These are phyloP conservation scores for Eumaeus atala DNA, from an alignment of 1,140 invertebrate species.

Conservation along the genomic window DNA sequence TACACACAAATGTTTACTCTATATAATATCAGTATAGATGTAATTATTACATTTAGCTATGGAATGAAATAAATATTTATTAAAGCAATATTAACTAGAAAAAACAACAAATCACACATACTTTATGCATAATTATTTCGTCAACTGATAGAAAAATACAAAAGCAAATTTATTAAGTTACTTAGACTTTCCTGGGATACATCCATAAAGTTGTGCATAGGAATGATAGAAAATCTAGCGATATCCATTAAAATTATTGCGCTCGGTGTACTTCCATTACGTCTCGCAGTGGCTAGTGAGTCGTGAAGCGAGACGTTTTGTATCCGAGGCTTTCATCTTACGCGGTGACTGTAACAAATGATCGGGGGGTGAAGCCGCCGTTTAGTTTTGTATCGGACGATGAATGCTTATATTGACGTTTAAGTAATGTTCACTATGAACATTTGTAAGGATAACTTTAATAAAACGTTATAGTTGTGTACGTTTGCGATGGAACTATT, in stretches of 20 bases:
- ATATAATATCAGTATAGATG: no score
- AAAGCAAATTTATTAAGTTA: no score
- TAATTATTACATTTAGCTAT: no score
- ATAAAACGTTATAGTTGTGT: not conserved
- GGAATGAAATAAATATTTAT: no score
- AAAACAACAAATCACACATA: no score
- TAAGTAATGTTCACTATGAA: constrained; percentile 1
- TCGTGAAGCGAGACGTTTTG: constrained; percentile 55
- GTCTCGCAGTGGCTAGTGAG: constrained; percentile 40
- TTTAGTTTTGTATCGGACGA: constrained; percentile 17
- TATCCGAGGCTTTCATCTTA: constrained; percentile 60
- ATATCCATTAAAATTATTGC: constrained; percentile 19
- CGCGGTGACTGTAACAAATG: constrained; percentile 64
- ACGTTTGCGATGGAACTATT: constrained; percentile 4
- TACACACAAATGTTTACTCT: no score
- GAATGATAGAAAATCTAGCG: not conserved
- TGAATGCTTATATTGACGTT: constrained; percentile 11
- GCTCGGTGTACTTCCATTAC: constrained; percentile 22
- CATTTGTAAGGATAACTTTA: not conserved
- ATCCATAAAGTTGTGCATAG: not conserved
- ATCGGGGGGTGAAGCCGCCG: constrained; percentile 29
- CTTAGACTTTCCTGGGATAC: not conserved
- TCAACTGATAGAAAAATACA: no score
- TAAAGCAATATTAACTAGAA: no score
- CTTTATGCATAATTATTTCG: no score